Percentiles rank a stretch among this genome's conserved stretches.
phyloP scores from a whole-genome alignment of 1,140 invertebrate species.

The Atta texana region DNA sequence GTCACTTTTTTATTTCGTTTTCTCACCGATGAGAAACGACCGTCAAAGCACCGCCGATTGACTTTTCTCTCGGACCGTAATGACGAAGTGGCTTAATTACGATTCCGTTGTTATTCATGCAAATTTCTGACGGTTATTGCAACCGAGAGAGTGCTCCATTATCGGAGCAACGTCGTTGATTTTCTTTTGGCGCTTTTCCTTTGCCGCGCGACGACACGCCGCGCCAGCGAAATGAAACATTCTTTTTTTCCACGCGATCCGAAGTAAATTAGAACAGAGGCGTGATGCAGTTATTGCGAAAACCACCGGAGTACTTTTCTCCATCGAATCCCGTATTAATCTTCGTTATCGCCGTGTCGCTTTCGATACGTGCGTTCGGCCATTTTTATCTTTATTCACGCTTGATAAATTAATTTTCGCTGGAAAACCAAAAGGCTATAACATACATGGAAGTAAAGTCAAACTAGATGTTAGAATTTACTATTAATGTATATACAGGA shows the following conservation, averaged over 20 bases:
- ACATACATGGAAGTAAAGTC: not conserved
- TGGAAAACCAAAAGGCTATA: not conserved
- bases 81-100: conserved; percentile 63
- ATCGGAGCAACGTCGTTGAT: conserved; percentile 55
- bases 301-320: conserved; percentile 26
- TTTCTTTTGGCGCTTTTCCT: conserved; percentile 52
- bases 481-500: too few species aligned
- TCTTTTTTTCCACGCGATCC: conserved; percentile 24
- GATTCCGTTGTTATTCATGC: conserved; percentile 62
- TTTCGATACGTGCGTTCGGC: conserved; percentile 20
- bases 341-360: conserved; percentile 37
- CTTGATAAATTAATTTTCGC: conserved; percentile 36
- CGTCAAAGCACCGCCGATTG: conserved; percentile 49
- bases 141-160: conserved; percentile 49
- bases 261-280: conserved; percentile 40
- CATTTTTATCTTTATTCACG: conserved; percentile 30
- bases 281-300: conserved; percentile 54
- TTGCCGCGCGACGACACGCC: conserved; percentile 51
- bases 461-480: not conserved
- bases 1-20: not conserved
- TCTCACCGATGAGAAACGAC: conserved; percentile 4
- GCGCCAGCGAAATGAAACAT: conserved; percentile 55
- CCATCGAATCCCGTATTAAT: conserved; percentile 47
- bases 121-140: conserved; percentile 62
- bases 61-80: conserved; percentile 51